Evolutionary conservation across 2,113 vertebrate genomes (phyloP).

Genomic region (Osmerus mordax): DNA sequence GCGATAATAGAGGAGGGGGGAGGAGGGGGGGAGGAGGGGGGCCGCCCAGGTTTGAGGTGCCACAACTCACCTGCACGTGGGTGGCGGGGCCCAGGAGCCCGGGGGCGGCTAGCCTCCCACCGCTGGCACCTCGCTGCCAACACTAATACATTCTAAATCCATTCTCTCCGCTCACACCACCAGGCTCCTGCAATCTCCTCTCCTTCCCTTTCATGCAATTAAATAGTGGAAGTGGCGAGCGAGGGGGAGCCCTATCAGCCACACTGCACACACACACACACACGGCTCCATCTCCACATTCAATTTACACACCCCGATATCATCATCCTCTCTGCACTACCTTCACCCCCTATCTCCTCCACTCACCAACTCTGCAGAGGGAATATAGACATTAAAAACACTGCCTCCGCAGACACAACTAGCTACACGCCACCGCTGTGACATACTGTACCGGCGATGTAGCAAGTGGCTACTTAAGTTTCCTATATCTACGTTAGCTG

Average conservation of each 20-base stretch:
- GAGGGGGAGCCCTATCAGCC: conserved; percentile 73
- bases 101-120: conserved; percentile 64
- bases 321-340: conserved; percentile 68
- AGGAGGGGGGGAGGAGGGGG: conserved; percentile 35
- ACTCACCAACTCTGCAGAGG: conserved; percentile 48
- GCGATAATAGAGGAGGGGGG: conserved; percentile 58
- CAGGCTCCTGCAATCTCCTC: conserved; percentile 73
- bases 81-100: conserved; percentile 49
- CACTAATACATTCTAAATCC: conserved; percentile 78
- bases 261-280: conserved; percentile 67
- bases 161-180: conserved; percentile 70
- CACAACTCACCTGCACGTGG: conserved; percentile 70
- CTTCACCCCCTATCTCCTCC: conserved; percentile 57
- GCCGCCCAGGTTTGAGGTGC: conserved; percentile 64
- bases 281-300: conserved; percentile 67
- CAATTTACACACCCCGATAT: conserved; percentile 73
- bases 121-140: conserved; percentile 69
- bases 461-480: conserved; percentile 46
- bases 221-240: conserved; percentile 72
- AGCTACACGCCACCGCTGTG: conserved; percentile 12
- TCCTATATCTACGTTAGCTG: conserved; percentile 48
- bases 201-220: conserved; percentile 77
- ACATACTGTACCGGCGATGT: conserved; percentile 55
- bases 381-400: conserved; percentile 66
- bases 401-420: conserved; percentile 61